Percentiles rank a stretch among this genome's conserved stretches.
Evolutionary conservation across 2,113 vertebrate genomes (phyloP).

Genomic region (Neoarius graeffei): DNA sequence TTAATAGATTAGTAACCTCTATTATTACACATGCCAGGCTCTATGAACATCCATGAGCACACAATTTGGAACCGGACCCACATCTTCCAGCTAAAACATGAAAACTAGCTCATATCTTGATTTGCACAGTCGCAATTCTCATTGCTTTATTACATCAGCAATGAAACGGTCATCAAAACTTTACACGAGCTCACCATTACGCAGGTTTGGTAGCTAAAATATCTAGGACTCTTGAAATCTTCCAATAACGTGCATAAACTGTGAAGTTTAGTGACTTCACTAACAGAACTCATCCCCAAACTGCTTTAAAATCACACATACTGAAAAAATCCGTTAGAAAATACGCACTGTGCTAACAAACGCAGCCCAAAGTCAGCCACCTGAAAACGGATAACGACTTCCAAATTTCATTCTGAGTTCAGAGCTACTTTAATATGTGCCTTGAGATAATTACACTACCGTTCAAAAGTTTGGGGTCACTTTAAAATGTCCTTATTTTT

Average conservation of each 20-base stretch:
- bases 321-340: neutral
- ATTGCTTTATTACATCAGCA: neutral
- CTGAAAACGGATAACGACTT: neutral
- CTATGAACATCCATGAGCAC: too few relatives aligned
- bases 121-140: neutral
- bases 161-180: neutral
- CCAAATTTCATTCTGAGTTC: neutral
- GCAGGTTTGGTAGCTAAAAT: neutral
- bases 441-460: too few relatives aligned
- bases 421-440: neutral
- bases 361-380: neutral
- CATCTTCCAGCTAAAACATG: neutral
- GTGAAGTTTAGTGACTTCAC: neutral
- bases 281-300: neutral
- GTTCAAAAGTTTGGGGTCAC: too few relatives aligned
- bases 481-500: too few relatives aligned
- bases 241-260: neutral
- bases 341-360: too few relatives aligned
- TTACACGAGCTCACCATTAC: neutral
- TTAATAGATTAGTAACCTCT: too few relatives aligned
- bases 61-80: neutral
- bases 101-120: neutral
- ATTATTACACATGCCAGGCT: too few relatives aligned
- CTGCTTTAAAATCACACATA: neutral
- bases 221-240: neutral